Evolutionary conservation across 2,113 vertebrate species (phyloP).

Genomic region (Dicentrarchus labrax): DNA sequence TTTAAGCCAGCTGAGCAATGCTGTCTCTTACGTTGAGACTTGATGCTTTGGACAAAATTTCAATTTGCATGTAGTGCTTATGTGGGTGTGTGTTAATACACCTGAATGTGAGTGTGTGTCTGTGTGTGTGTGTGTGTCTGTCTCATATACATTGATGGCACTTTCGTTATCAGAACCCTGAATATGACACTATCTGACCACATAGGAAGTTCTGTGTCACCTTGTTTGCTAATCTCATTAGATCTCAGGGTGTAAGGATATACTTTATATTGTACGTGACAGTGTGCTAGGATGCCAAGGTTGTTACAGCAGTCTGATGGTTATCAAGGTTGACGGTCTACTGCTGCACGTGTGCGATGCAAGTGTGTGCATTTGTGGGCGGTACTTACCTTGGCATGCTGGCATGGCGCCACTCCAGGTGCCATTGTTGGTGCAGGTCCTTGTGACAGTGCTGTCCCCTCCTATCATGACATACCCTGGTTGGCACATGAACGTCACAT

Average conservation of each 20-base stretch:
- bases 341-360: not conserved
- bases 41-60: not conserved
- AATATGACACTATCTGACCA: conserved; percentile 50
- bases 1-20: not conserved
- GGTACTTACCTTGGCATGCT: conserved; percentile 80
- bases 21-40: not conserved
- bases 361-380: conserved; percentile 12
- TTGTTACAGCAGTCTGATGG: conserved; percentile 56
- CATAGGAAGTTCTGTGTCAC: conserved; percentile 56
- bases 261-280: conserved; percentile 57
- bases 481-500: conserved; percentile 94
- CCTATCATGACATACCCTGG: conserved; percentile 91
- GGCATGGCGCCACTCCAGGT: conserved; percentile 94
- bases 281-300: conserved; percentile 52
- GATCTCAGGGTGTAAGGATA: conserved; percentile 57
- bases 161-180: conserved; percentile 31
- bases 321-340: conserved; percentile 67
- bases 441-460: conserved; percentile 78
- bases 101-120: not conserved
- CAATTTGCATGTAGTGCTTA: not conserved
- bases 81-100: not conserved
- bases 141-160: not conserved
- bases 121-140: not conserved
- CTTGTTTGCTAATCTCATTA: conserved; percentile 71
- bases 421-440: conserved; percentile 93